Base-by-base conservation (phyloP, 2,888 invertebrate genomes). In the Heliconius aoede region DNA sequence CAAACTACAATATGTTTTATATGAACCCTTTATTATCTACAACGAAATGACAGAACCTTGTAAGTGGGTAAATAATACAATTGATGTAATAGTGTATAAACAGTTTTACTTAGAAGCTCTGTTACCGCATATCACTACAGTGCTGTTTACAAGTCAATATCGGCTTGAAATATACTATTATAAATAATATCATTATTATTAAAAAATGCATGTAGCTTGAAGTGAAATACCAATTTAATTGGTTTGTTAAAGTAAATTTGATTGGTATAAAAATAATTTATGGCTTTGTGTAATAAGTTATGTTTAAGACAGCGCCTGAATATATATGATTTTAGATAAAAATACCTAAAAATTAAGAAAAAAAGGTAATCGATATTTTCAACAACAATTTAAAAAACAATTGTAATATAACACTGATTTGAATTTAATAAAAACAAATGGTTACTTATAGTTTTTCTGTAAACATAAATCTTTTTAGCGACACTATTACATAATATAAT, bases 101-200 rank as follows among this genome's bases (percentile, higher is more conserved):
- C 93, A 94, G 93, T 89, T 79, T 86, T 84, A 88, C 87, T 89
- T 91, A 89, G 89, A 94, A 94, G 94, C 94, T 94, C 94, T 87
- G 93, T 92, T 93, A 93, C 91, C 73, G 92, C 93, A 89, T 93
- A 94, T 90, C 90, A 93, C 94, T 94, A 94, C 94, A 83, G 94
- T 94, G 93, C 93, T 86, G 87, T 91, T 91, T 92, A 93, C 93
- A 93, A 85, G 72, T 84, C 86, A 90, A 90, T 89, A 86, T 90
- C 90, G 89, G 89, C 88, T 90, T 90, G 90, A 87, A 85, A 89
- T 71, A 26, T 46, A 62, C 15, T 40, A 60, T 21, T 5, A 32
- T 26, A 26, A 64, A 64, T 64, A 32, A 26, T 36, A 36, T 32
- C 9, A 40, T 28, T 26, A 61, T 72, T 28, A 61, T 3, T 0